phyloP scores from a whole-genome alignment of 2,113 vertebrate genomes.

The Pongo pygmaeus region DNA sequence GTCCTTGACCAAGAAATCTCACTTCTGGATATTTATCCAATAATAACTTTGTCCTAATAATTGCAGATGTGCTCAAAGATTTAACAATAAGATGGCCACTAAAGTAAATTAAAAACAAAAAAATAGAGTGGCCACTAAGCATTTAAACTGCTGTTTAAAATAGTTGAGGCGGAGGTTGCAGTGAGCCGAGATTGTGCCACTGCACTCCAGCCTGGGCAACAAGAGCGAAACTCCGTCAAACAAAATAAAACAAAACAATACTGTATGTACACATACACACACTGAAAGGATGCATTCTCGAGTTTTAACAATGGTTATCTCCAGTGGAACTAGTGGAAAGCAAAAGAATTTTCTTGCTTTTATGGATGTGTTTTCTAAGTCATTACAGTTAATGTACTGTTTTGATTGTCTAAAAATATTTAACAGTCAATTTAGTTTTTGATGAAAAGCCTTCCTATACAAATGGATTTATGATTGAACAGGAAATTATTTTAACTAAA shows the following conservation, averaged over 20 bases:
- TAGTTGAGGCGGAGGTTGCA: not conserved
- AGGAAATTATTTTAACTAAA: conserved; percentile 28
- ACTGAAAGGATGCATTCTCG: not conserved
- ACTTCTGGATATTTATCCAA: not conserved
- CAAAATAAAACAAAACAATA: no score
- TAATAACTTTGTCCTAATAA: not conserved
- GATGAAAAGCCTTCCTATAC: not conserved
- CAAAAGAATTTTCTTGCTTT: not conserved
- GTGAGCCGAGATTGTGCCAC: no score
- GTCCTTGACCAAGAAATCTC: not conserved
- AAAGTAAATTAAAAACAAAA: not conserved
- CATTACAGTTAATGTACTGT: not conserved
- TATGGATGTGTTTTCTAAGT: not conserved
- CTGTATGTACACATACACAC: not conserved
- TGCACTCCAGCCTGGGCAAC: no score
- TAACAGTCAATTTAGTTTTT: not conserved
- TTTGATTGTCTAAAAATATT: not conserved
- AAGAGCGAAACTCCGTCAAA: no score
- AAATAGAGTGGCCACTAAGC: not conserved
- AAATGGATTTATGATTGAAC: not conserved
- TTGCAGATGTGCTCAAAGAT: not conserved
- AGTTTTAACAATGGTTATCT: not conserved
- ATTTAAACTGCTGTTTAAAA: conserved; percentile 4
- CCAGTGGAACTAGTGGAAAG: not conserved
- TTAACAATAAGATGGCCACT: not conserved